Base-by-base conservation (phyloP, 2,797 vertebrate species). In the Myotis daubentonii region DNA sequence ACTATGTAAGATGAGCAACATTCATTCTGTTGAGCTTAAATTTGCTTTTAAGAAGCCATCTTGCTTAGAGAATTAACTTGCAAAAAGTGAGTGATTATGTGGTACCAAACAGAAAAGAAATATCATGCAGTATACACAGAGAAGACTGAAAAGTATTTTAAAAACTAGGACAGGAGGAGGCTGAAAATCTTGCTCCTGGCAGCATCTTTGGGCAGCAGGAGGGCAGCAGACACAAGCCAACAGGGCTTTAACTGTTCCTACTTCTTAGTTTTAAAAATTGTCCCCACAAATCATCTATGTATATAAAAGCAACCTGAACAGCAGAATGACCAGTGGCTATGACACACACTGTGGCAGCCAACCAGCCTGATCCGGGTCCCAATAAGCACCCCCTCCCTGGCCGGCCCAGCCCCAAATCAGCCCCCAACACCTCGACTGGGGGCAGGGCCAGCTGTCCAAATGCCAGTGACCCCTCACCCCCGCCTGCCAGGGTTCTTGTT, bases 21-120 rank as follows among this genome's bases (percentile, higher is more conserved):
- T 95, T 86, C 95, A 94, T 94, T 96, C 91, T 76, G 38, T 62
- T 90, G 78, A 72, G 19, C 49, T 93, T 92, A 87, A 96, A 95
- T 92, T 94, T 96, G 53, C 82, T 92, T 94, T 94, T 80, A 95
- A 95, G 74, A 70, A 96, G 41, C 94, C 70, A 87, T 92, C 72
- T 76, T 95, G n/a, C 87, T 94, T 92, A 78, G 68, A 51, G 28
- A 95, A 95, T 94, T 95, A 95, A 79, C 79, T 75, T 83, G 33
- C 57, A 95, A 89, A 94, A 94, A 85, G 11, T 87, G 75, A 82
- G 16, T 71, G 38, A 83, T 93, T 95, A 47, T 79, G 22, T 79
- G 44, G 6, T 70, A 38, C 30, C 70, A 33, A 22, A 96, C 70
- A 80, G 57, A 80, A 95, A 85, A 89, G 68, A 88, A 89, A 82